Evolutionary conservation across 2,113 vertebrate genomes (phyloP), one percentile per base, ranked within the genome.

Genomic region (Phocoena sinus): DNA sequence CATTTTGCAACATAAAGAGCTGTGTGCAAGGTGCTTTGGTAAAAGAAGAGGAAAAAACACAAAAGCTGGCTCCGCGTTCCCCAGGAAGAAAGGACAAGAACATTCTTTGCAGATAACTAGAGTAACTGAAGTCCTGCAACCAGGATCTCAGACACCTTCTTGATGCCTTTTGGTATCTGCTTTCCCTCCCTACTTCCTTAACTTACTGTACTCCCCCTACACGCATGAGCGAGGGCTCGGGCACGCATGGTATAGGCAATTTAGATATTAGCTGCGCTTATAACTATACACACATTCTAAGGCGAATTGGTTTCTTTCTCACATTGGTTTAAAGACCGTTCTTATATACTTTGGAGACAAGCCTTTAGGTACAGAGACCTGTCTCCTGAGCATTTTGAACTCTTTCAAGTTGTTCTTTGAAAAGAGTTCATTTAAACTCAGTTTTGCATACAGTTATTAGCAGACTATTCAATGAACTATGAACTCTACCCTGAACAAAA

Each of bases 371-470:
- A 77, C 21, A 68, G 33, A 67, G 28, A 14, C 6, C 38, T 50
- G 33, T 8, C 3, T 88, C 73, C 63, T 94, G 47, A 88, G 63
- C 15, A 85, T 41, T 65, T 94, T 60, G 76, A 93, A 71, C 26
- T 58, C 79, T n/a, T 65, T 80, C 25, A 60, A 73, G 28, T 77
- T 85, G 36, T 77, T 84, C 28, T 80, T 82, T 89, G 60, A 86
- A 84, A 31, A 74, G 50, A 85, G 41, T 86, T 94, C 31, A 38
- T 71, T 79, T 65, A 36, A 62, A 74, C 18, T 62, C 18, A 65
- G 36, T 33, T 21, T 62, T 70, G 1, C n/a, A 38, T 25, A 50
- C 31, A 41, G 31, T 88, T 81, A 70, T 84, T 80, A 89, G 47
- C 23, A 89, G 12, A 20, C 50, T 53, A 13, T 5, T 12, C 50